These are phyloP conservation scores for Mustela nigripes DNA, from an alignment of 2,113 vertebrate genomes.

Conservation along the genomic window DNA sequence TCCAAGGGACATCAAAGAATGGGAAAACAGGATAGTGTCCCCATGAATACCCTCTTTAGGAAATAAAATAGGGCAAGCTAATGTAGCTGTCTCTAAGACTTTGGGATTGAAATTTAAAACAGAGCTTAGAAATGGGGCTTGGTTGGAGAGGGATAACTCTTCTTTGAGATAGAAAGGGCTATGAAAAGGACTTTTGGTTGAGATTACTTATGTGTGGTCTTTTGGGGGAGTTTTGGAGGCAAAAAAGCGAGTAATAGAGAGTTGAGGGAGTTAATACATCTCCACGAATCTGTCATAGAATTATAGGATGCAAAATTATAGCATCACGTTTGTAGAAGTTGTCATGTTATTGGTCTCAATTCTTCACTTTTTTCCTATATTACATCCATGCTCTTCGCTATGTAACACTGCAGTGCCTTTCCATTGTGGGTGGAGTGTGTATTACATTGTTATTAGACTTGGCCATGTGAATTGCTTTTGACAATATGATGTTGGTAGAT, in stretches of 20 bases:
- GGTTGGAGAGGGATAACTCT: not conserved
- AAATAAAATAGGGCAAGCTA: not conserved
- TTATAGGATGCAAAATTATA: not conserved
- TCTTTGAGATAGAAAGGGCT: not conserved
- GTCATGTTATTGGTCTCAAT: not conserved
- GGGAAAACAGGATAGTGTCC: not conserved
- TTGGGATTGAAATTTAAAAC: not conserved
- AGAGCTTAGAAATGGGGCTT: not conserved
- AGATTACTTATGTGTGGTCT: not conserved
- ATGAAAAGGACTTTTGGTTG: not conserved
- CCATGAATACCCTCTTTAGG: not conserved
- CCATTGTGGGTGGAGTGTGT: not conserved
- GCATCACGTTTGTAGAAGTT: not conserved
- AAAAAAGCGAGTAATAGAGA: not conserved
- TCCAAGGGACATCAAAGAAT: not conserved
- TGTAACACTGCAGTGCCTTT: not conserved
- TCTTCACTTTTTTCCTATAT: not conserved
- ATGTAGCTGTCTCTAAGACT: not conserved
- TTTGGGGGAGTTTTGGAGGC: not conserved
- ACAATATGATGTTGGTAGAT: not conserved
- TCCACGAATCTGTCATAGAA: not conserved
- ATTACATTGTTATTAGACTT: not conserved
- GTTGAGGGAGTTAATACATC: not conserved
- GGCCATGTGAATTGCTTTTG: not conserved
- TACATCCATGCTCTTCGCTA: not conserved